These are phyloP conservation scores for Labroides dimidiatus DNA, from an alignment of 2,797 vertebrate species.

Conservation along the genomic window DNA sequence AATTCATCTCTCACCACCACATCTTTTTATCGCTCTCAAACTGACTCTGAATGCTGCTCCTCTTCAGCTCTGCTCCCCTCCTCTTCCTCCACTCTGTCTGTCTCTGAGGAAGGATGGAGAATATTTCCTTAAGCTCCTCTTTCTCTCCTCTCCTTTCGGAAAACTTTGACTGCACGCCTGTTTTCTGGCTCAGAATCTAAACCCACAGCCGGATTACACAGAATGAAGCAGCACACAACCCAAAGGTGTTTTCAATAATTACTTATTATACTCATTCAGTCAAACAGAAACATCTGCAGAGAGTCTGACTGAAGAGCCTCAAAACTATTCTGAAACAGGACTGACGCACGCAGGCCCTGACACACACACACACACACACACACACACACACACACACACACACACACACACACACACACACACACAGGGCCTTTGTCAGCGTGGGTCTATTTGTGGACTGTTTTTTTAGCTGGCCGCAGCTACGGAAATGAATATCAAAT, in stretches of 20 bases:
- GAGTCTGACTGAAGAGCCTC: constrained; percentile 76
- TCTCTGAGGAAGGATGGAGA: constrained; percentile 42
- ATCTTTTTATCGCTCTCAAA: constrained; percentile 31
- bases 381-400: constrained; percentile 30
- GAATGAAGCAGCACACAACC: constrained; percentile 73
- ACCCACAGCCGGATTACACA: constrained; percentile 77
- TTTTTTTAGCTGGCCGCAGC: constrained; percentile 83
- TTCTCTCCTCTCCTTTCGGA: constrained; percentile 64
- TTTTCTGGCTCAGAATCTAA: constrained; percentile 74
- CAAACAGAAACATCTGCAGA: constrained; percentile 80
- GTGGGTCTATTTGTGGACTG: constrained; percentile 77
- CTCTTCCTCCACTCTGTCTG: constrained; percentile 26
- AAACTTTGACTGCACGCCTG: constrained; percentile 71
- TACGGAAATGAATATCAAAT: constrained; percentile 86
- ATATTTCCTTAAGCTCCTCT: constrained; percentile 59
- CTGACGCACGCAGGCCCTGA: not conserved
- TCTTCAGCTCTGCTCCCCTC: constrained; percentile 37
- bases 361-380: constrained; percentile 40
- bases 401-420: constrained; percentile 57
- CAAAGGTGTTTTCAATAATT: constrained; percentile 86
- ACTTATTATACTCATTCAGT: constrained; percentile 79
- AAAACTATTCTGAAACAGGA: constrained; percentile 83
- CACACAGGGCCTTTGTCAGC: constrained; percentile 73
- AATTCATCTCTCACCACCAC: constrained; percentile 21
- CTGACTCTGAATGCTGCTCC: constrained; percentile 9